Evolutionary conservation across 2,797 vertebrate species (phyloP).

Genomic region (Phaenicophaeus curvirostris): DNA sequence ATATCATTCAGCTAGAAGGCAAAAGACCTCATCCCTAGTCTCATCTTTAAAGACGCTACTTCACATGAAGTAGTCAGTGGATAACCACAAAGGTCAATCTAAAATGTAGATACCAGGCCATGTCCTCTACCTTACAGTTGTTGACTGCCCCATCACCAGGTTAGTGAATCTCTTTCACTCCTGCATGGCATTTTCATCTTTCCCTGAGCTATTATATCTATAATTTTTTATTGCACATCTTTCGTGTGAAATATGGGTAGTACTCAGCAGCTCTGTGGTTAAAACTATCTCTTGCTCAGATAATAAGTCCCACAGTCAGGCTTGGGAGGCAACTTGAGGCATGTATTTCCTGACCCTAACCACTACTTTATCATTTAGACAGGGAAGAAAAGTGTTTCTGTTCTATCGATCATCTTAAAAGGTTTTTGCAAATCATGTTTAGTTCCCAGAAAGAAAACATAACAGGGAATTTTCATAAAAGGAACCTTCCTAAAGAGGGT

Average conservation of each 20-base stretch:
- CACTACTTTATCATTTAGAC: not conserved
- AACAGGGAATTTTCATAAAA: not conserved
- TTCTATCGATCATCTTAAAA: not conserved
- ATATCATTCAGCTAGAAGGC: not conserved
- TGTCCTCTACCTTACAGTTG: not conserved
- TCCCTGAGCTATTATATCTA: not conserved
- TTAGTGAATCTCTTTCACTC: not conserved
- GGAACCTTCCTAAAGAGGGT: not conserved
- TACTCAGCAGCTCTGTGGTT: not conserved
- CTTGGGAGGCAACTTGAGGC: not conserved
- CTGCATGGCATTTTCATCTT: not conserved
- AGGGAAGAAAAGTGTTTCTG: not conserved
- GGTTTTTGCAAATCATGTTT: not conserved
- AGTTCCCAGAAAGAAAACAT: not conserved
- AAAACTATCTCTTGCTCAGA: not conserved
- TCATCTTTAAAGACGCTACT: not conserved
- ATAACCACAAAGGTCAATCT: not conserved
- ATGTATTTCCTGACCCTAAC: constrained; percentile 18
- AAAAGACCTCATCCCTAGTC: not conserved
- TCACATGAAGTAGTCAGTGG: not conserved
- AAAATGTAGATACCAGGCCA: not conserved
- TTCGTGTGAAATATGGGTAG: not conserved
- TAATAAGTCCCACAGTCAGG: not conserved
- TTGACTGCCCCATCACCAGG: not conserved
- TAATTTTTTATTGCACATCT: not conserved